These are phyloP conservation scores for Panthera tigris DNA, from an alignment of 2,113 vertebrate genomes.

Conservation along the genomic window DNA sequence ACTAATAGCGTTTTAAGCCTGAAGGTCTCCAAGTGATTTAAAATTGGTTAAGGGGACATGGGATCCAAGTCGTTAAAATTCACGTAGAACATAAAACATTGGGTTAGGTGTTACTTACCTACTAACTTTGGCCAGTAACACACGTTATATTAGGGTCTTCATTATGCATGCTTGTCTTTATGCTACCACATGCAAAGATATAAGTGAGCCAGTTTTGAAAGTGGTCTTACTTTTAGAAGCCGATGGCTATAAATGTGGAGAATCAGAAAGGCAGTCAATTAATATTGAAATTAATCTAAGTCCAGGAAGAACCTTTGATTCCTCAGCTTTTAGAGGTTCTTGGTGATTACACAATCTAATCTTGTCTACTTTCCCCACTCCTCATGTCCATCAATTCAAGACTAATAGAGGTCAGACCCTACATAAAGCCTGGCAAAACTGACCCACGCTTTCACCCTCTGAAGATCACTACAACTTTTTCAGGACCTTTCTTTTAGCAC, in stretches of 20 bases:
- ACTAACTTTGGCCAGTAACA: not conserved
- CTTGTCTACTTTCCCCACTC: not conserved
- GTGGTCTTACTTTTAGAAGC: not conserved
- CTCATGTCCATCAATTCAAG: not conserved
- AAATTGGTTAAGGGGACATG: not conserved
- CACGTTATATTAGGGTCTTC: not conserved
- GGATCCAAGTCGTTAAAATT: not conserved
- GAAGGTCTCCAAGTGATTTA: not conserved
- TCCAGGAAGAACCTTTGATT: not conserved
- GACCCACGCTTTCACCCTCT: not conserved
- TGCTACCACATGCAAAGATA: not conserved
- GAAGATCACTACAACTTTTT: not conserved
- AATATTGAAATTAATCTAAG: conserved; percentile 25
- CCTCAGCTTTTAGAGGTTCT: not conserved
- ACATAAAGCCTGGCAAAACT: not conserved
- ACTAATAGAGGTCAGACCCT: not conserved
- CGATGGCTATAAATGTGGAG: not conserved
- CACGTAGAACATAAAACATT: not conserved
- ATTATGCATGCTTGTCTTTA: not conserved
- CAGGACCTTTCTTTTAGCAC: not conserved
- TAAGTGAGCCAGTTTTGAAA: not conserved
- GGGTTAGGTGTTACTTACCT: not conserved
- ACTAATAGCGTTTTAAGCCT: not conserved
- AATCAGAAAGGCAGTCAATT: not conserved
- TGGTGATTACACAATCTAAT: not conserved